A percentile compares a stretch with the other conserved stretches of the same genome.
Conservation (phyloP, 2,888 invertebrate species). For the Andricus quercusramuli region DNA sequence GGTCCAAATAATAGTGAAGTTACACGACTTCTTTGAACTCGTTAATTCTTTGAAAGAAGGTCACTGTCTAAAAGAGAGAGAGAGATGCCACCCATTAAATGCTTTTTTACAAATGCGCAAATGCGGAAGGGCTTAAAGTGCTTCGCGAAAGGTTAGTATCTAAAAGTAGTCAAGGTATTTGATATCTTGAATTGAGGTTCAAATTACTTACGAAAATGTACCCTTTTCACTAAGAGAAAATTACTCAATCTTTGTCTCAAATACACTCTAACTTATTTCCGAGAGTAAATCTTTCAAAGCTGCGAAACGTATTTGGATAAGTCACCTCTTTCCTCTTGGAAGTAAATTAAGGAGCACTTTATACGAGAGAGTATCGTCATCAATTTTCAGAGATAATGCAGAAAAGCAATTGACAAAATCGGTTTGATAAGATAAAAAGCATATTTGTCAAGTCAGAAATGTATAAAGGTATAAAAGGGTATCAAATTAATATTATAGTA, state of each 20-base stretch:
- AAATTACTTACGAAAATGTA: slow-evolving; percentile 18
- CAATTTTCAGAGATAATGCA: neutral
- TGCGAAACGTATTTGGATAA: neutral
- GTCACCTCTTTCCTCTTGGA: neutral
- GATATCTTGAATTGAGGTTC: neutral
- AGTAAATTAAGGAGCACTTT: neutral
- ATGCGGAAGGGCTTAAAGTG: neutral
- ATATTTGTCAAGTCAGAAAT: neutral
- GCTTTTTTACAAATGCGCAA: neutral
- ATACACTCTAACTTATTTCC: slow-evolving; percentile 2
- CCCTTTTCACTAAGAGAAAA: neutral
- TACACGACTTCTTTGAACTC: too few relatives aligned
- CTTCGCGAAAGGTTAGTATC: neutral
- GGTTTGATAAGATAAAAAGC: neutral
- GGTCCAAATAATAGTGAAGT: too few relatives aligned
- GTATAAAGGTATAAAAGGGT: neutral
- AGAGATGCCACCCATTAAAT: neutral
- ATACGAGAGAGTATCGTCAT: neutral
- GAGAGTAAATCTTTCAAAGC: neutral
- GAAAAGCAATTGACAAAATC: neutral
- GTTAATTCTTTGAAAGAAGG: too few relatives aligned
- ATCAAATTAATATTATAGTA: too few relatives aligned
- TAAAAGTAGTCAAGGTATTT: neutral
- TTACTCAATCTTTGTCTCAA: neutral
- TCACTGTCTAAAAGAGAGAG: too few relatives aligned